Base-by-base conservation (phyloP, 2,888 invertebrate species). In the Yponomeuta cagnagella region DNA sequence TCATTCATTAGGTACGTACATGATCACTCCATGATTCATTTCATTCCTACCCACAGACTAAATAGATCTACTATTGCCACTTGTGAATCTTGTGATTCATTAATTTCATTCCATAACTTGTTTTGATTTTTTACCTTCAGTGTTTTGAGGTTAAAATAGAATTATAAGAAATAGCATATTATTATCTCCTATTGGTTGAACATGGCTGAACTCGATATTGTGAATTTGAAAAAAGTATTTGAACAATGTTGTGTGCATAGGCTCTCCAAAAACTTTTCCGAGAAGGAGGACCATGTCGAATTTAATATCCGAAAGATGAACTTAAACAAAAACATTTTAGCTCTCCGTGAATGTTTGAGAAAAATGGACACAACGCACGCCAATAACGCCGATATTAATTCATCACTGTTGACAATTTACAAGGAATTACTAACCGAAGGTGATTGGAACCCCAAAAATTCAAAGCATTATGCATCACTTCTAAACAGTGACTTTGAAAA, bases 181-280 rank as follows among this genome's bases (percentile, higher is more conserved):
- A 23, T 23, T 4, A 58, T 58, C 52, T 4, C 5, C 15, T 58
- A 58, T 12, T 58, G 8, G 2, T 1, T 43, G 9, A 37, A 67
- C 3, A 67, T 43, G 48, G 48, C n/a, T 43, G n/a, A 68, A 68
- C n/a, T 43, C 31, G 31, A 33, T 12, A 48, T 30, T 48, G 10
- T 33, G 58, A 10, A 63, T 33, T 43, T 69, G 9, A 15, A 33
- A 15, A 37, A 37, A 37, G 5, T 69, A 10, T 12, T 63, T 69
- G 43, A 69, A 33, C 15, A 74, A 71, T 90, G 88, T 74, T 76
- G 83, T 70, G 63, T 90, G 68, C 79, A 81, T 10, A 88, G 83
- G 78, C 82, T 90, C 63, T 72, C 78, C 33, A 84, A 78, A 76
- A 83, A 85, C 71, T 77, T 78, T 68, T 82, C 88, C 72, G 87